phyloP scores from a whole-genome alignment of 2,888 invertebrate genomes.

The Blastobasis lacticolella region DNA sequence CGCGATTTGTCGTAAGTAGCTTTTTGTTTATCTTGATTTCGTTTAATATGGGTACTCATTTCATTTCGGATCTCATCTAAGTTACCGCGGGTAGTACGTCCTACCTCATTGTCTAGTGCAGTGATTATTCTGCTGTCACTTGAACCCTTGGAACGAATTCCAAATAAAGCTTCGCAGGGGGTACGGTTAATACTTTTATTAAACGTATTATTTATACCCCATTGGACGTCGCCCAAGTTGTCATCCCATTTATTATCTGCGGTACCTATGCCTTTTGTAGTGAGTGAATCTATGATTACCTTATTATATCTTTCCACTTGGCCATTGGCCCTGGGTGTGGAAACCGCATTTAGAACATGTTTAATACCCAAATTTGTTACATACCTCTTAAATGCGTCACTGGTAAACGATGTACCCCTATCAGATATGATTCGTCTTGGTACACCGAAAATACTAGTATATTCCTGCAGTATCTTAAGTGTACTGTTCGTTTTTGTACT shows the following conservation, averaged over 20 bases:
- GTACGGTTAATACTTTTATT: conserved; percentile 6
- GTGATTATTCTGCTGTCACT: no score
- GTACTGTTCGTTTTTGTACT: no score
- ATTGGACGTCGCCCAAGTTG: conserved; percentile 9
- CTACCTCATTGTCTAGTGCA: not conserved
- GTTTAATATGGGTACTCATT: not conserved
- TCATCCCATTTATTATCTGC: conserved; percentile 8
- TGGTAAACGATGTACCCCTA: conserved; percentile 25
- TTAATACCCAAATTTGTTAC: no score
- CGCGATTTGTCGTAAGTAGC: conserved; percentile 1
- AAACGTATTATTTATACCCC: conserved; percentile 10
- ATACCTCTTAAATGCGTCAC: no score
- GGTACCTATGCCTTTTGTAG: conserved; percentile 1
- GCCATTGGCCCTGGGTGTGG: no score
- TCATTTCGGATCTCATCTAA: no score
- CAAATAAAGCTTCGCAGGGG: conserved; percentile 9
- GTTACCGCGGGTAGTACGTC: not conserved
- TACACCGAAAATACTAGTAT: conserved; percentile 1
- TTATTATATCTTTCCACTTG: conserved; percentile 9
- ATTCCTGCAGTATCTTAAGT: not conserved
- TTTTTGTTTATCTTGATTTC: conserved; percentile 1
- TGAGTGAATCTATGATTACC: conserved; percentile 1
- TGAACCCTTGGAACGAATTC: not conserved
- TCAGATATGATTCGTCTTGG: conserved; percentile 2
- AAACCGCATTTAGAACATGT: no score